A percentile compares a stretch with the other conserved stretches of the same genome.
Conservation (phyloP, 2,888 invertebrate species). For the Yponomeuta evonymella region DNA sequence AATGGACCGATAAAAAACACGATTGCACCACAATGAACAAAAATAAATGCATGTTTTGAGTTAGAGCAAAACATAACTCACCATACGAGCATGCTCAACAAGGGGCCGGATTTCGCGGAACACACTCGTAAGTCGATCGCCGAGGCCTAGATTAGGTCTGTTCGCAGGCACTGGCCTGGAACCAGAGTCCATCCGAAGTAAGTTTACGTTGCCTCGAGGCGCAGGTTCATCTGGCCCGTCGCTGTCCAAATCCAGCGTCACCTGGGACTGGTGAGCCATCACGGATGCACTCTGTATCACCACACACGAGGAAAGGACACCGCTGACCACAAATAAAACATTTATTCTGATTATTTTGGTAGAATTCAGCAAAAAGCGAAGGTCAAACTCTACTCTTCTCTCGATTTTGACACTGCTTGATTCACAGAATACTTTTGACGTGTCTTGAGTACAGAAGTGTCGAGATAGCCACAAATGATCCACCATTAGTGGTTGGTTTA, state of each 20-base stretch:
- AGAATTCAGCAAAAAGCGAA: constrained; percentile 25
- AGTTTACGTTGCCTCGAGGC: constrained; percentile 39
- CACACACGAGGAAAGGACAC: constrained; percentile 21
- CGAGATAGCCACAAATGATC: too few relatives aligned
- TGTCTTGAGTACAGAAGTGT: too few relatives aligned
- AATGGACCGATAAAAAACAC: not conserved
- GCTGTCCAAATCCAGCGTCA: constrained; percentile 60
- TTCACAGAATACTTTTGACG: too few relatives aligned
- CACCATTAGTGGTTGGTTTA: too few relatives aligned
- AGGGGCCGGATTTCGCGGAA: constrained; percentile 81
- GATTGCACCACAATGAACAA: not conserved
- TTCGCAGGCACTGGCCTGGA: constrained; percentile 44
- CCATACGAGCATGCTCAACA: constrained; percentile 78
- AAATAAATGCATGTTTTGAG: not conserved
- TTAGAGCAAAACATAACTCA: constrained; percentile 31
- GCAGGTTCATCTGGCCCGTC: constrained; percentile 45
- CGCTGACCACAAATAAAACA: constrained; percentile 21
- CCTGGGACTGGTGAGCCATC: constrained; percentile 65
- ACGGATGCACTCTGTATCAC: not conserved
- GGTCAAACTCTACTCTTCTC: constrained; percentile 28
- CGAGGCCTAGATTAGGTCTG: constrained; percentile 57
- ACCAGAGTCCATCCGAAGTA: constrained; percentile 51
- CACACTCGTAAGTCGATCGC: constrained; percentile 62
- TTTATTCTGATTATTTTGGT: constrained; percentile 40
- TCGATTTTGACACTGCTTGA: constrained; percentile 11